Percentiles rank a stretch among this genome's conserved stretches.
phyloP scores from a whole-genome alignment of 2,888 invertebrate species.

The Drosophila atripex region DNA sequence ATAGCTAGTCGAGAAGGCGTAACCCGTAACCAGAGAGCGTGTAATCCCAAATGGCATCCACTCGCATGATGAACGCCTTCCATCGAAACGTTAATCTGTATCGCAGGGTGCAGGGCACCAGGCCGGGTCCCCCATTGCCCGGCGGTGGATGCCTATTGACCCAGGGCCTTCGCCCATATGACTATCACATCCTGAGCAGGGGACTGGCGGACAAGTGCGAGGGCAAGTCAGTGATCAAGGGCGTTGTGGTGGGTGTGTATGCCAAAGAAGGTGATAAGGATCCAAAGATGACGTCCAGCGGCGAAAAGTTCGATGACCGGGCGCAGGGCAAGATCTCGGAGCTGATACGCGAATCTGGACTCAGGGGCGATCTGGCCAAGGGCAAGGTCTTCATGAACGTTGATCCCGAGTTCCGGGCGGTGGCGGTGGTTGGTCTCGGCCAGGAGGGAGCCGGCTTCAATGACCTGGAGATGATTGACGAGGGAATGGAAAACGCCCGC shows the following conservation, averaged over 20 bases:
- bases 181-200: slow-evolving; percentile 10
- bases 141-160: neutral
- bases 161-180: neutral
- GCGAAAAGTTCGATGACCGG: slow-evolving; percentile 84
- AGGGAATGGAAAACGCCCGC: slow-evolving; percentile 88
- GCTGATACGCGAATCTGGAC: slow-evolving; percentile 83
- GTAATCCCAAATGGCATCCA: slow-evolving; percentile 39
- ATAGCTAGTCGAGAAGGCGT: neutral
- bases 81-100: slow-evolving; percentile 19
- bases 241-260: slow-evolving; percentile 85
- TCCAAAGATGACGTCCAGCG: slow-evolving; percentile 84
- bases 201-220: slow-evolving; percentile 25
- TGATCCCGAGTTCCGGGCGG: slow-evolving; percentile 85
- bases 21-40: slow-evolving; percentile 8
- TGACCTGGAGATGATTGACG: slow-evolving; percentile 88
- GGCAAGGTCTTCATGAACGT: slow-evolving; percentile 86
- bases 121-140: neutral
- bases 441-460: slow-evolving; percentile 86
- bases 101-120: slow-evolving; percentile 13
- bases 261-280: slow-evolving; percentile 83
- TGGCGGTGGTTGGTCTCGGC: slow-evolving; percentile 89
- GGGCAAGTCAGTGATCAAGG: slow-evolving; percentile 77
- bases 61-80: slow-evolving; percentile 27
- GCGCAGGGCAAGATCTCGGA: slow-evolving; percentile 84
- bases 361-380: slow-evolving; percentile 77